Conservation (phyloP, 1,140 invertebrate genomes). For the Scylla paramamosain region DNA sequence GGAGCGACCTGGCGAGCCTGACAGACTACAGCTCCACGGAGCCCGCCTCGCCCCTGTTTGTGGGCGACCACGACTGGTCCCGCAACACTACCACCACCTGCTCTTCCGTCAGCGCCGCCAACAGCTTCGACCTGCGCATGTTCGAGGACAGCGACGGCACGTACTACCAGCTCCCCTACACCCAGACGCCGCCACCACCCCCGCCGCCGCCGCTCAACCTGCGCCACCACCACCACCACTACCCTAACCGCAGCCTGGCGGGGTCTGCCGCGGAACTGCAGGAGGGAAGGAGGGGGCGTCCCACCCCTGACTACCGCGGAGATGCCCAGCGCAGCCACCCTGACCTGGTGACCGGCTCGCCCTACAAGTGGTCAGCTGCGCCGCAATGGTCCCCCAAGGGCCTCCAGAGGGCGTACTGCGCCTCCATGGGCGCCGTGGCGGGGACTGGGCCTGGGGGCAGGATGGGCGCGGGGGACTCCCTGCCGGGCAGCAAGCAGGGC, state of each 20-base stretch:
- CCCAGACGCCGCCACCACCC: not conserved
- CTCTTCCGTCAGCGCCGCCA: conserved; percentile 64
- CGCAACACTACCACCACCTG: conserved; percentile 69
- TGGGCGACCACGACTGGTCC: conserved; percentile 58
- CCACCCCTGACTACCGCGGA: not conserved
- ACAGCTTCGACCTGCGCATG: conserved; percentile 67
- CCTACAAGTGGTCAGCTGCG: not conserved
- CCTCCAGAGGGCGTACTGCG: not conserved
- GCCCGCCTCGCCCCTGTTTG: not conserved
- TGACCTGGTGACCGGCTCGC: not conserved
- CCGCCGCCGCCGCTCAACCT: not conserved
- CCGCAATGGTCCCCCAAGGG: not conserved
- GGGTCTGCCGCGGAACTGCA: not conserved
- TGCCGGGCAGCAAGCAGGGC: not conserved
- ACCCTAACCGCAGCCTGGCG: not conserved
- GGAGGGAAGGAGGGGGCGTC: not conserved
- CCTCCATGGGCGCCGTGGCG: no score
- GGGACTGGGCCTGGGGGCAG: not conserved
- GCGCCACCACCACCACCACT: not conserved
- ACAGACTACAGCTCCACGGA: conserved; percentile 67
- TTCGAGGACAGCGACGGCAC: conserved; percentile 72
- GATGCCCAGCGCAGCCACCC: not conserved
- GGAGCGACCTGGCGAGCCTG: conserved; percentile 7
- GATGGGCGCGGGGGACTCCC: not conserved
- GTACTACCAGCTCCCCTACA: conserved; percentile 50